Conservation (phyloP, 2,113 vertebrate genomes). For the Neomonachus schauinslandi region DNA sequence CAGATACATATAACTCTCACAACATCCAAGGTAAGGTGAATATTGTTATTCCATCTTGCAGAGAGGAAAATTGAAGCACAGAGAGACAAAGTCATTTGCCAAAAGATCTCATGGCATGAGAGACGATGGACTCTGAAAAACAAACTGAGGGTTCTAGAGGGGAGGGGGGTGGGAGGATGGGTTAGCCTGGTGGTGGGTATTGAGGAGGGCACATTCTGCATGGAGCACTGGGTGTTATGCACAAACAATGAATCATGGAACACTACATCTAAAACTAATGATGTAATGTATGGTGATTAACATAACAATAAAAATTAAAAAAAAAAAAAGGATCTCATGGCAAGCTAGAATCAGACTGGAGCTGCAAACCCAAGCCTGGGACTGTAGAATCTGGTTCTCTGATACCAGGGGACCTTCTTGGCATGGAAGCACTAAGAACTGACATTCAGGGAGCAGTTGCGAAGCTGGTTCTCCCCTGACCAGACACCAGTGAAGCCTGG, state of each 20-base stretch:
- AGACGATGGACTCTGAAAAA: no score
- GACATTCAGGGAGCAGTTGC: background rate
- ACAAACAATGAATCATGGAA: no score
- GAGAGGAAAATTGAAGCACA: background rate
- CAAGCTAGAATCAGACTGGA: background rate
- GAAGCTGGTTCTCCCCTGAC: background rate
- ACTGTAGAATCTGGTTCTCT: background rate
- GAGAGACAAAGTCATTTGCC: background rate
- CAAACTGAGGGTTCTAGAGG: no score
- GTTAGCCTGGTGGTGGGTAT: no score
- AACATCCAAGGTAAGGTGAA: background rate
- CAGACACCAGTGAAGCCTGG: background rate
- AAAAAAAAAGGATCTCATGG: background rate
- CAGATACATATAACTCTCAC: background rate
- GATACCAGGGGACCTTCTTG: background rate
- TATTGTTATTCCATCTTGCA: background rate
- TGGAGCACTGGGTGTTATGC: no score
- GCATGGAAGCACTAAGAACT: background rate
- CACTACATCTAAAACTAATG: no score
- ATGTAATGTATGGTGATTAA: no score
- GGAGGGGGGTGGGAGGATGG: no score
- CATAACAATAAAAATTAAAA: no score
- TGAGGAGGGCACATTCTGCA: no score
- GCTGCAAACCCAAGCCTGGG: background rate
- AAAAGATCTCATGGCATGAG: background rate